phyloP scores from a whole-genome alignment of 1,140 invertebrate genomes.

The Zophobas atratus region DNA sequence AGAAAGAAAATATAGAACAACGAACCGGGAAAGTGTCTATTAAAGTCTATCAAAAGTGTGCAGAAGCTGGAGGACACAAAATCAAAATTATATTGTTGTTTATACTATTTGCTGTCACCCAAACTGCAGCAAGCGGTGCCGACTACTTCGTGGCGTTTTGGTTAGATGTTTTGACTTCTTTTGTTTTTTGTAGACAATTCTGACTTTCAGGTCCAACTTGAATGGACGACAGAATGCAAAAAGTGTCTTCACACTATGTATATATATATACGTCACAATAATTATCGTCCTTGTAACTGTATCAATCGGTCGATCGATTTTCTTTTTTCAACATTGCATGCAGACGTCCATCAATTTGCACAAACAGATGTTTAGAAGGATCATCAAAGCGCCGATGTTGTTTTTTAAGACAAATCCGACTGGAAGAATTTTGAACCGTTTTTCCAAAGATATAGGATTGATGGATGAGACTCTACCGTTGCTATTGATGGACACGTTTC shows the following conservation, averaged over 20 bases:
- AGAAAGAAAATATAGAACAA: constrained; percentile 53
- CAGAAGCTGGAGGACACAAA: constrained; percentile 72
- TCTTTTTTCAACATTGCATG: constrained; percentile 86
- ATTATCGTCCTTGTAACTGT: constrained; percentile 72
- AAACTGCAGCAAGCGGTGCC: constrained; percentile 74
- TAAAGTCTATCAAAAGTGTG: constrained; percentile 74
- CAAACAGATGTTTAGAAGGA: constrained; percentile 75
- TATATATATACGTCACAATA: constrained; percentile 68
- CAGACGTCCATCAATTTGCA: constrained; percentile 81
- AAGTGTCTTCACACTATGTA: constrained; percentile 11
- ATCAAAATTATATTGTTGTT: constrained; percentile 70
- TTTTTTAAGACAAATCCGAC: constrained; percentile 74
- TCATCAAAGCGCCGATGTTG: constrained; percentile 72
- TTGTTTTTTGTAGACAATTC: not conserved
- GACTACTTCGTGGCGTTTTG: constrained; percentile 74
- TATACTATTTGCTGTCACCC: constrained; percentile 72
- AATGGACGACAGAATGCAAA: too few species aligned
- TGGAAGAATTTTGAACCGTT: constrained; percentile 70
- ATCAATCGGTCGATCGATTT: constrained; percentile 76
- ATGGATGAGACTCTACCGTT: constrained; percentile 56
- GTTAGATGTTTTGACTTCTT: constrained; percentile 60
- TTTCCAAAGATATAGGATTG: constrained; percentile 70
- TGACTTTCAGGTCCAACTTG: not conserved
- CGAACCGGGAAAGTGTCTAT: constrained; percentile 71
- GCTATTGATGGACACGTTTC: constrained; percentile 79